Base-by-base conservation (phyloP, 2,888 invertebrate genomes). In the Hybos culiciformis region DNA sequence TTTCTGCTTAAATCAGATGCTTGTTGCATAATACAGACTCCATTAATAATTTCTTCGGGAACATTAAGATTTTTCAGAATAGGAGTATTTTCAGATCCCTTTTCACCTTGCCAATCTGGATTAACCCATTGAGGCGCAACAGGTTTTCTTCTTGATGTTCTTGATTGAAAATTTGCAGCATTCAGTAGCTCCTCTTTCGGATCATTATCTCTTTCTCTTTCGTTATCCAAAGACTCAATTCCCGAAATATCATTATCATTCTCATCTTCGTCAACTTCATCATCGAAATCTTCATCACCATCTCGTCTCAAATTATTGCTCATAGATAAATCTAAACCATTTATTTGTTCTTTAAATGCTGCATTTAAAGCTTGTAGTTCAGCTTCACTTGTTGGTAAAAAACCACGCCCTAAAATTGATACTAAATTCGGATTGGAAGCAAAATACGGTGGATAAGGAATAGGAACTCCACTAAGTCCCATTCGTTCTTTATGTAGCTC, bases 61-160 rank as follows among this genome's bases (percentile, higher is more conserved):
- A 53, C 53, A 33, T 42, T 48, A 49, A n/a, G 12, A 29, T 29
- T 29, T n/a, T 3, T 29, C 5, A 3, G 12, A 29, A 5, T 29
- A 23, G 9, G 23, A 12, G 12, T n/a, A n/a, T 12, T 26, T 18
- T 36, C 42, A 7, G 34, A 32, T 51, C 74, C 75, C 41, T 66
- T 66, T 40, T 70, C 70, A 58, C 83, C 84, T 58, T 84, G 84
- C 85, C 86, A 86, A 55, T 88, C 88, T 1, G 94, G 94, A 66
- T 93, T 93, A 5, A 94, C 91, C 91, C 94, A 93, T 67, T 96
- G 93, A 3, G 96, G 94, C 42, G 93, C 92, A 2, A 91, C 92
- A 2, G 93, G 91, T 70, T 96, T 96, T 56, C 94, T 75, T 49
- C 91, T 70, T 43, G 81, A 85, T 37, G 77, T 73, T 55, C 79